These are phyloP conservation scores for Sebastes oblongus DNA, from an alignment of 2,797 vertebrate species.

Conservation along the genomic window DNA sequence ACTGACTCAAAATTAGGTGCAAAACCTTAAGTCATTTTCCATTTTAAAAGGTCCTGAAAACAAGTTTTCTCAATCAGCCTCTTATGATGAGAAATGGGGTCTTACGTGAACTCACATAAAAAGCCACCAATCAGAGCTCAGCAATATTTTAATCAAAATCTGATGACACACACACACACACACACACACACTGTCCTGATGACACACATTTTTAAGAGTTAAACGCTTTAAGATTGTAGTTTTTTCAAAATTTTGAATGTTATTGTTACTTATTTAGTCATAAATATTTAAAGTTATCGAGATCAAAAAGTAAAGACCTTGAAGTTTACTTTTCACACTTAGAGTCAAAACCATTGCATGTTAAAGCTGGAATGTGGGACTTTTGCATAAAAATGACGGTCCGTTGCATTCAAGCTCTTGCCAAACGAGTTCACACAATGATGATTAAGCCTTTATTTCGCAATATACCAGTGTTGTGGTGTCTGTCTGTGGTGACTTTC, in stretches of 20 bases:
- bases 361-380: too few relatives aligned
- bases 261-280: background rate
- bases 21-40: conserved; percentile 27
- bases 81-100: background rate
- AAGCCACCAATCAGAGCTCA: background rate
- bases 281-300: background rate
- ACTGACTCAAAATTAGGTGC: conserved; percentile 9
- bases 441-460: too few relatives aligned
- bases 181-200: background rate
- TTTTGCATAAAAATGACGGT: too few relatives aligned
- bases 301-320: background rate
- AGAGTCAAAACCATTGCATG: background rate
- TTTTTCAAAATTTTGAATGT: too few relatives aligned
- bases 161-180: background rate
- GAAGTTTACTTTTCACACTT: background rate
- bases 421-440: too few relatives aligned
- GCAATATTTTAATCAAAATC: background rate
- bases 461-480: too few relatives aligned
- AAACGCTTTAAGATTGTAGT: too few relatives aligned
- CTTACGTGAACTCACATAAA: background rate
- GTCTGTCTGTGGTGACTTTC: too few relatives aligned
- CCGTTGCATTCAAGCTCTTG: too few relatives aligned
- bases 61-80: background rate
- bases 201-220: too few relatives aligned
- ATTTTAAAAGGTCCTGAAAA: background rate